Base-by-base conservation (phyloP, 2,113 vertebrate species). In the Bubo blakistoni region DNA sequence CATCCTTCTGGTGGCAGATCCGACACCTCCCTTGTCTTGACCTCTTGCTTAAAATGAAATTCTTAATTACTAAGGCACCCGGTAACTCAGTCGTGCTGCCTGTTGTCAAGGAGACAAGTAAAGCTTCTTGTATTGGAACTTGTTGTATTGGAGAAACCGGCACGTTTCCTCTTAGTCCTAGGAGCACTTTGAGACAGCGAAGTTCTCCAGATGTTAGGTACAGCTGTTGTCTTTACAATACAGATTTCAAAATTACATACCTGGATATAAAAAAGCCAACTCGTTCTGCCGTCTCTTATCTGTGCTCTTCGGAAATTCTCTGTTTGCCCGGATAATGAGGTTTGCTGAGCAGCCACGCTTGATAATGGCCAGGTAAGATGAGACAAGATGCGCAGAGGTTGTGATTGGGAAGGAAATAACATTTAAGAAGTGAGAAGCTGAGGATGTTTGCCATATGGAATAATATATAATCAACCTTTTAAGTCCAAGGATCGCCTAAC, bases 31-130 rank as follows among this genome's bases (percentile, higher is more conserved):
- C 73, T 30, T 5, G 40, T 4, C 91, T 2, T 52, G 88, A 79
- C 92, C 93, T 54, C 81, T 27, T 5, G 61, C 90, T 81, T 58
- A 1, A 27, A 71, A 49, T 34, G 74, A 66, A 61, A 73, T 74
- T 34, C 57, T 32, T 85, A 69, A 81, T 91, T 69, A 57, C 70
- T 3, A 0, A 62, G 89, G 89, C 82, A 11, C 76, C 16, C 8
- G 40, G 5, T 46, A 12, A 34, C 69, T 21, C 81, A 77, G 86
- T 62, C 71, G 3, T 1, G 47, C 66, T 34, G 74, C 17, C 3
- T 34, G 85, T 81, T 94, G 92, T 81, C 67, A 90, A 57, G 95
- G 95, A 95, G 95, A 86, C 81, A 62, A 36, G 86, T 16, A 5
- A 36, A 90, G 82, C 92, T 66, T 5, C 46, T 42, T 42, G 40